Percentiles rank a stretch among this genome's conserved stretches.
phyloP scores from a whole-genome alignment of 2,888 invertebrate species.

The Scrobipalpa costella region DNA sequence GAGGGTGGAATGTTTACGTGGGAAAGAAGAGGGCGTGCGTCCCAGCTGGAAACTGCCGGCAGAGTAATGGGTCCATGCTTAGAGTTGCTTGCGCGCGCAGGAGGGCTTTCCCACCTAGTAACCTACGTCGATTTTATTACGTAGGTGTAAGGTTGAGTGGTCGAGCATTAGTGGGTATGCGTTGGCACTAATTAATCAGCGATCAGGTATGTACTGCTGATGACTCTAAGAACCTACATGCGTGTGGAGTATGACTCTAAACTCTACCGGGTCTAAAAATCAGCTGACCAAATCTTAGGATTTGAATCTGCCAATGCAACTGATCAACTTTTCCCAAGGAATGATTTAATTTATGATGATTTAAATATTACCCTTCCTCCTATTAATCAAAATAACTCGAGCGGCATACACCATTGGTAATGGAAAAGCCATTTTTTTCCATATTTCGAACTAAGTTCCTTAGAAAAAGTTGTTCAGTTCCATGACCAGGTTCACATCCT shows the following conservation, averaged over 20 bases:
- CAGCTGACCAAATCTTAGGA: too few species aligned
- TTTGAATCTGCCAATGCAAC: too few species aligned
- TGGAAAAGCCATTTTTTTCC: too few species aligned
- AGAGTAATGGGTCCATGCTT: constrained; percentile 60
- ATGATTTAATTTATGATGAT: too few species aligned
- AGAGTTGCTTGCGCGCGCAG: constrained; percentile 74
- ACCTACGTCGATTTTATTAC: constrained; percentile 70
- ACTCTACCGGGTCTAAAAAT: too few species aligned
- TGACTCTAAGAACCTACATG: constrained; percentile 31
- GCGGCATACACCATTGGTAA: too few species aligned
- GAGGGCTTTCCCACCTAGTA: constrained; percentile 33
- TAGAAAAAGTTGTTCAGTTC: too few species aligned
- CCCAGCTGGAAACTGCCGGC: constrained; percentile 79
- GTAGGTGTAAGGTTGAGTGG: constrained; percentile 68
- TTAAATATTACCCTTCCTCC: too few species aligned
- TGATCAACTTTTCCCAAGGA: too few species aligned
- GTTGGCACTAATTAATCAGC: constrained; percentile 57
- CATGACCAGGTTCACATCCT: too few species aligned
- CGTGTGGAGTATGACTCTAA: not conserved
- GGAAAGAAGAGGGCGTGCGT: constrained; percentile 64
- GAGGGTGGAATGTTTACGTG: constrained; percentile 65
- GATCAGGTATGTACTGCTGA: constrained; percentile 40
- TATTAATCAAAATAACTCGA: too few species aligned
- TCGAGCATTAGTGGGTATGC: constrained; percentile 46
- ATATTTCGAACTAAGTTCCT: too few species aligned